Evolutionary conservation across 2,888 invertebrate species (phyloP).

Genomic region (Geotrupes spiniger): DNA sequence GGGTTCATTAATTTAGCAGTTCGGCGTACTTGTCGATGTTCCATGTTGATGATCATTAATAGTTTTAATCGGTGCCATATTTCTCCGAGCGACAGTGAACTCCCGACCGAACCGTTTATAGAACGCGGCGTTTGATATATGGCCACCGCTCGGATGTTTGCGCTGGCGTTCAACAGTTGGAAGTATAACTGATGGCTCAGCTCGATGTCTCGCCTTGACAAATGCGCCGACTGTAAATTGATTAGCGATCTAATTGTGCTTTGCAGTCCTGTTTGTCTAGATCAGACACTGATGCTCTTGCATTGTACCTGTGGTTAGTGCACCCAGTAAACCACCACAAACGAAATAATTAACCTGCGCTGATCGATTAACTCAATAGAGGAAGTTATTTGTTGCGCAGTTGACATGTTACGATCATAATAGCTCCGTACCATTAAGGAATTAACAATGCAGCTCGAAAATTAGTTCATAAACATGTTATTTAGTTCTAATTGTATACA

Average conservation of each 20-base stretch:
- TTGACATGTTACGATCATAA: too few species aligned
- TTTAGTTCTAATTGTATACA: too few species aligned
- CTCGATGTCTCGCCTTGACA: constrained; percentile 33
- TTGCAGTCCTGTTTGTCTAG: constrained; percentile 27
- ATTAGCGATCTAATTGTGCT: constrained; percentile 40
- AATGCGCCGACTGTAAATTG: constrained; percentile 39
- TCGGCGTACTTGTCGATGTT: constrained; percentile 37
- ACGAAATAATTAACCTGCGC: constrained; percentile 23
- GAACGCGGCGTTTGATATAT: constrained; percentile 37
- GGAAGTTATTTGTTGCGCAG: too few species aligned
- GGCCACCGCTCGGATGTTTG: constrained; percentile 31
- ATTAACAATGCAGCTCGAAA: too few species aligned
- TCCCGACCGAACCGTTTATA: constrained; percentile 24
- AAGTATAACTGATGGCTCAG: constrained; percentile 33
- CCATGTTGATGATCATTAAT: constrained; percentile 41
- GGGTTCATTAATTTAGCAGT: constrained; percentile 31
- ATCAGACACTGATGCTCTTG: constrained; percentile 14
- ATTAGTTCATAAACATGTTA: too few species aligned
- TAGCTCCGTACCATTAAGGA: too few species aligned
- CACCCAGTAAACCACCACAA: constrained; percentile 20
- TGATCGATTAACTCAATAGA: constrained; percentile 25
- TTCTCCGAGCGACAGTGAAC: constrained; percentile 34
- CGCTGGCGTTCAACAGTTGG: constrained; percentile 40
- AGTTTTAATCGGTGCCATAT: constrained; percentile 44
- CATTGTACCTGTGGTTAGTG: constrained; percentile 18